Conservation (phyloP, 2,113 vertebrate genomes). For the Oncorhynchus tshawytscha region DNA sequence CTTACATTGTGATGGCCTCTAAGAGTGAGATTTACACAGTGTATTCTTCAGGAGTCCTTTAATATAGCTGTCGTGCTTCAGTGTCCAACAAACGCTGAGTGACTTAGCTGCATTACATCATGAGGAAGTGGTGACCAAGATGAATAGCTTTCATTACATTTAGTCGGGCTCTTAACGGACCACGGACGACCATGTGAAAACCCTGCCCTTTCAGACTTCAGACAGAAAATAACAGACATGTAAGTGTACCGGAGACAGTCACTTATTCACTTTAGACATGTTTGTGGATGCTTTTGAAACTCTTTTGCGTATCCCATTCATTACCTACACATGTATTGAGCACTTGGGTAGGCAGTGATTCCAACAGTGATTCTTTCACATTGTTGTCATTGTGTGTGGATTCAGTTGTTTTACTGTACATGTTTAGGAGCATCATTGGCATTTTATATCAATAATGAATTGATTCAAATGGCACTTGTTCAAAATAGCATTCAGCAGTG, state of each 20-base stretch:
- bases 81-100: neutral
- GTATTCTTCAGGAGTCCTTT: neutral
- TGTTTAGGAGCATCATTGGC: too few species aligned
- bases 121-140: neutral
- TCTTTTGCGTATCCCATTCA: neutral
- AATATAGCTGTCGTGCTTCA: neutral
- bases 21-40: neutral
- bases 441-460: too few species aligned
- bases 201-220: neutral
- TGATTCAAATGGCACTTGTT: too few species aligned
- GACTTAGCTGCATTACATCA: neutral
- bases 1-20: neutral
- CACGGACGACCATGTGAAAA: neutral
- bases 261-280: neutral
- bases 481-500: neutral
- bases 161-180: neutral
- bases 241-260: neutral
- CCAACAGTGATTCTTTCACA: too few species aligned
- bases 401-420: too few species aligned
- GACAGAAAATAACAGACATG: neutral
- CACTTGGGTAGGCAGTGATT: too few species aligned
- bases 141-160: slow-evolving; percentile 8
- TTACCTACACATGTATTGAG: neutral
- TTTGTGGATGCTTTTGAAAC: neutral
- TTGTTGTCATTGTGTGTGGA: too few species aligned